Conservation (phyloP, 23 tunicate species). For the Phallusia fumigata region DNA sequence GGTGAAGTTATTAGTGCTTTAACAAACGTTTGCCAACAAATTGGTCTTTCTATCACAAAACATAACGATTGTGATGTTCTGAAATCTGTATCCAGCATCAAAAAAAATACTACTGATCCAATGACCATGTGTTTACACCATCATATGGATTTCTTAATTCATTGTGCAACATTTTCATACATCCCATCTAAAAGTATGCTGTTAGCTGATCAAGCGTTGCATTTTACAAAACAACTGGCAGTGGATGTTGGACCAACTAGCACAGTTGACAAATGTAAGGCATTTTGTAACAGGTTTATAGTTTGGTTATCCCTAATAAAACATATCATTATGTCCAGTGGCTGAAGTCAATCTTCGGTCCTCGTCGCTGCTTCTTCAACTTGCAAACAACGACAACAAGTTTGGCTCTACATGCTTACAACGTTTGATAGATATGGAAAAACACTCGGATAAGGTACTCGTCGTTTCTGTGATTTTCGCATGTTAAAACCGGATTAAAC, state of each 20-base stretch:
- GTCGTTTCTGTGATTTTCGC: too few species aligned
- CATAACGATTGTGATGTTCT: neutral
- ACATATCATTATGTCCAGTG: neutral
- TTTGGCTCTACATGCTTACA: neutral
- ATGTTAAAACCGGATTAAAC: too few species aligned
- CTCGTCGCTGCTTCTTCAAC: neutral
- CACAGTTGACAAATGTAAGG: neutral
- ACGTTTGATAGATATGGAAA: neutral
- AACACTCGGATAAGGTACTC: neutral
- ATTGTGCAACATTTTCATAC: constrained; percentile 44
- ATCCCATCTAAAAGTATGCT: constrained; percentile 32
- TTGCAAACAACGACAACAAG: neutral
- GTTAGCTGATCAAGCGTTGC: constrained; percentile 31
- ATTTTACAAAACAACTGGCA: neutral
- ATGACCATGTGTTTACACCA: neutral
- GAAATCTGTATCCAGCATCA: neutral
- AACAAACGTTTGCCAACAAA: neutral
- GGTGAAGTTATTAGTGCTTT: neutral
- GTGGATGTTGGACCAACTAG: neutral
- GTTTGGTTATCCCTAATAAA: too few species aligned
- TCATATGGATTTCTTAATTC: constrained; percentile 43
- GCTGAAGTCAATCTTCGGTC: neutral
- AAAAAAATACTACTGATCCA: neutral
- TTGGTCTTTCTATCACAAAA: neutral
- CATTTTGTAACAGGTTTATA: too few species aligned